Evolutionary conservation across 2,797 vertebrate species (phyloP).

Genomic region (Cyprinodon diabolis): DNA sequence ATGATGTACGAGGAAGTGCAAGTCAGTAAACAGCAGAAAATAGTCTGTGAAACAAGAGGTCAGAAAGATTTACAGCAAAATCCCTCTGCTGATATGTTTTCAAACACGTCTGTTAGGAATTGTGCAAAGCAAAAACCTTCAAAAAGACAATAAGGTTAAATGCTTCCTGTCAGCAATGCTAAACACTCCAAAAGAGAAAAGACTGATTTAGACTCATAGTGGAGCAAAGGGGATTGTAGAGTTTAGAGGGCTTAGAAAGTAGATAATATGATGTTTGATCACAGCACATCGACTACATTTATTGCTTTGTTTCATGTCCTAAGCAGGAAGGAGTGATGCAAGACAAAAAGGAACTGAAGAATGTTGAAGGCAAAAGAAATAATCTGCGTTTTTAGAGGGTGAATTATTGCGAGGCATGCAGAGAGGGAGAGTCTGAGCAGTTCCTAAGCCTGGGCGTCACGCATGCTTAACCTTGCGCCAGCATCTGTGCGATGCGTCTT

Average conservation of each 20-base stretch:
- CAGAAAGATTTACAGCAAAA: too few species aligned
- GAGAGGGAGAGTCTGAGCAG: constrained; percentile 68
- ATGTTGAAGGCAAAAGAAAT: constrained; percentile 29
- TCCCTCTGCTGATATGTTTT: neutral
- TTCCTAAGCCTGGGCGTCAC: constrained; percentile 78
- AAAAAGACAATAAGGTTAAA: constrained; percentile 48
- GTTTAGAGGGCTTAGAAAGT: constrained; percentile 45
- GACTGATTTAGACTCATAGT: constrained; percentile 17
- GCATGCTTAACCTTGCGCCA: constrained; percentile 84
- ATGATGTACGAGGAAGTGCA: too few species aligned
- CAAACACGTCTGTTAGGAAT: neutral
- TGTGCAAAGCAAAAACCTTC: neutral
- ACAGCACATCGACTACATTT: constrained; percentile 29
- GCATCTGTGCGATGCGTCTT: constrained; percentile 73
- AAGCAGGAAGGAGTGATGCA: constrained; percentile 35
- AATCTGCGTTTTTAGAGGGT: constrained; percentile 12
- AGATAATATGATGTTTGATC: constrained; percentile 26
- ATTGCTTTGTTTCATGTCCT: constrained; percentile 43
- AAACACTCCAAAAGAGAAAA: constrained; percentile 26
- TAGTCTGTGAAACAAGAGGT: too few species aligned
- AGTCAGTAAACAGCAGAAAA: neutral
- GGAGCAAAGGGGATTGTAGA: constrained; percentile 41
- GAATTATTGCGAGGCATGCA: constrained; percentile 20
- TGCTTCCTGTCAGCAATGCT: constrained; percentile 28
- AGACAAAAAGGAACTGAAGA: constrained; percentile 23